phyloP scores from a whole-genome alignment of 2,113 vertebrate genomes.

The Pituophis catenifer region DNA sequence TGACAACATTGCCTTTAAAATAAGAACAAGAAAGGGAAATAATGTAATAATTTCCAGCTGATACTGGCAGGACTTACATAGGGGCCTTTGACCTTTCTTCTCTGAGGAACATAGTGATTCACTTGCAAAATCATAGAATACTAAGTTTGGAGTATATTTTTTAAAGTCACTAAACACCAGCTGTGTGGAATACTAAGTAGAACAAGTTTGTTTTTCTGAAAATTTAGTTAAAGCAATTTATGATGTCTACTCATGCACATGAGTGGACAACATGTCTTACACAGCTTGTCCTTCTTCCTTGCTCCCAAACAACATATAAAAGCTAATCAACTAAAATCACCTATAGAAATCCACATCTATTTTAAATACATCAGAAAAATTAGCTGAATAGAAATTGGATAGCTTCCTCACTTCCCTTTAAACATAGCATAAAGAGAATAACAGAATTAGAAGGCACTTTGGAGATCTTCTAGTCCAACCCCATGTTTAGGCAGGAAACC shows the following conservation, averaged over 20 bases:
- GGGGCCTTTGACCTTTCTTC: slow-evolving; percentile 30
- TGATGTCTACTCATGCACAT: not conserved
- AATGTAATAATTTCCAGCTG: slow-evolving; percentile 41
- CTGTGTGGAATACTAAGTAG: not conserved
- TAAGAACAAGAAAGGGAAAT: slow-evolving; percentile 58
- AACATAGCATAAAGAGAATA: not conserved
- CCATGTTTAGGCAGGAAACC: too few species aligned
- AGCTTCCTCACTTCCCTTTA: not conserved
- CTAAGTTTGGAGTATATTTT: not conserved
- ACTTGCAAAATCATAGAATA: not conserved
- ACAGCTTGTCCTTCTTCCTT: not conserved
- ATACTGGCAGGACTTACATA: slow-evolving; percentile 39
- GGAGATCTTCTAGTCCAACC: too few species aligned
- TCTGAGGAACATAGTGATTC: not conserved
- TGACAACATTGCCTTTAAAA: slow-evolving; percentile 59
- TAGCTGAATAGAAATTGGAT: not conserved
- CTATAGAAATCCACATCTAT: not conserved
- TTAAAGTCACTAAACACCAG: not conserved
- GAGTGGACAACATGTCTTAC: not conserved
- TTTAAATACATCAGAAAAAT: not conserved
- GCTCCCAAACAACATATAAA: not conserved
- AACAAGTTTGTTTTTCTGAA: not conserved
- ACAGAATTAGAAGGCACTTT: too few species aligned
- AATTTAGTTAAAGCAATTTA: not conserved
- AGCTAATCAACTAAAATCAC: not conserved